These are phyloP conservation scores for Oryzias melastigma DNA, from an alignment of 2,113 vertebrate genomes.

Conservation along the genomic window DNA sequence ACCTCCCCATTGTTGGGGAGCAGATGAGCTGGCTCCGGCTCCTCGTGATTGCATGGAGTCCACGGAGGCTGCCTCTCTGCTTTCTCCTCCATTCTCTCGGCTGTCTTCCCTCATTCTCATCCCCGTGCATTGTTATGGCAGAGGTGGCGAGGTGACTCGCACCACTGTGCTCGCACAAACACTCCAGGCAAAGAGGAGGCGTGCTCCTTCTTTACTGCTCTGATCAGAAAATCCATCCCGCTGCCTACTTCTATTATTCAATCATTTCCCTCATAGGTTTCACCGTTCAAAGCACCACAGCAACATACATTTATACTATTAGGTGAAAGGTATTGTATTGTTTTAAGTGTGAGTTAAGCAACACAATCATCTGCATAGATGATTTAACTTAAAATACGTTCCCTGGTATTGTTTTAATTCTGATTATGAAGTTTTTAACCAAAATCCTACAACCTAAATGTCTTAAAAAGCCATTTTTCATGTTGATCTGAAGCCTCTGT, in stretches of 20 bases:
- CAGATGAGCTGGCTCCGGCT: slow-evolving; percentile 63
- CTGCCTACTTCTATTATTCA: slow-evolving; percentile 66
- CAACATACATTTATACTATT: slow-evolving; percentile 30
- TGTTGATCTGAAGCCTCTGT: no score
- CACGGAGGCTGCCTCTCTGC: slow-evolving; percentile 60
- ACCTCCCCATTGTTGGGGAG: slow-evolving; percentile 67
- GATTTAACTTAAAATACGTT: slow-evolving; percentile 18
- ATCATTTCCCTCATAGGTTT: slow-evolving; percentile 59
- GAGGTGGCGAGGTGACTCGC: slow-evolving; percentile 35
- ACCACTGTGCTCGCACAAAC: slow-evolving; percentile 16
- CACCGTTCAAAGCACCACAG: slow-evolving; percentile 28
- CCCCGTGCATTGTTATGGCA: slow-evolving; percentile 52
- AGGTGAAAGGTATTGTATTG: slow-evolving; percentile 21
- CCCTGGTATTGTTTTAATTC: no score
- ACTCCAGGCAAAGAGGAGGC: slow-evolving; percentile 49
- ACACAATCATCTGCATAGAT: slow-evolving; percentile 27
- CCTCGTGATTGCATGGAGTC: slow-evolving; percentile 69
- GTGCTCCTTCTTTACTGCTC: slow-evolving; percentile 65
- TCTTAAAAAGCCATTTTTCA: no score
- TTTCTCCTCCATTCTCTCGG: slow-evolving; percentile 67
- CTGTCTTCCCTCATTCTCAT: slow-evolving; percentile 72
- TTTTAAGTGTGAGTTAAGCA: slow-evolving; percentile 18
- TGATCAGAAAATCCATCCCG: slow-evolving; percentile 72
- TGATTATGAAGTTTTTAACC: no score
- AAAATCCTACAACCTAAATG: no score